Conservation (phyloP, 1,140 invertebrate genomes). For the Aphelenchoides fujianensis region DNA sequence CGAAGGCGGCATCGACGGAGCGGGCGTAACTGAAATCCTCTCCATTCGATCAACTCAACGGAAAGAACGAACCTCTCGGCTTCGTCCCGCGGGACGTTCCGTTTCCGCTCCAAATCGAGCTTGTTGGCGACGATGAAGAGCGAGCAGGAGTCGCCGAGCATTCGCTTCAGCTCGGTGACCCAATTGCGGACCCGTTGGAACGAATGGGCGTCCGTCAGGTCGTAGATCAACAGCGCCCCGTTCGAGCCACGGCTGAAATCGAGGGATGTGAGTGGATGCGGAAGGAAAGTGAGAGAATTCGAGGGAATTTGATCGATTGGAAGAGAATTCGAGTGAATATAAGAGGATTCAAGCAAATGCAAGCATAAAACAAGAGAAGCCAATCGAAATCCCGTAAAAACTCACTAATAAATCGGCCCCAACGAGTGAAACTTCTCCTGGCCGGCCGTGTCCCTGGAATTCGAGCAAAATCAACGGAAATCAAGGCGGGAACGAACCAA, state of each 20-base stretch:
- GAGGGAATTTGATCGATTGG: too few species aligned
- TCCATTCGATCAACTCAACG: conserved; percentile 9
- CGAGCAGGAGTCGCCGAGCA: conserved; percentile 86
- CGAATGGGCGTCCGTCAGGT: conserved; percentile 94
- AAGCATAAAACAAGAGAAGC: not conserved
- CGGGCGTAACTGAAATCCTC: conserved; percentile 74
- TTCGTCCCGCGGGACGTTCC: conserved; percentile 77
- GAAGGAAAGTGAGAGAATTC: too few species aligned
- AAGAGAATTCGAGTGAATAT: too few species aligned
- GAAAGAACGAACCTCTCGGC: too few species aligned
- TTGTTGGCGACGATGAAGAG: conserved; percentile 95
- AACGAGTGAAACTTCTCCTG: conserved; percentile 92
- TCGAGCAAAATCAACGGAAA: too few species aligned
- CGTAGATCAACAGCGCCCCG: conserved; percentile 94
- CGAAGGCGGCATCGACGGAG: conserved; percentile 87
- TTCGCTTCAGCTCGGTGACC: conserved; percentile 94
- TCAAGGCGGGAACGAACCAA: conserved; percentile 68
- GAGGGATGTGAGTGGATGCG: too few species aligned
- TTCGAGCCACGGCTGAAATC: conserved; percentile 79
- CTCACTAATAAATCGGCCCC: conserved; percentile 85
- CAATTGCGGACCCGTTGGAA: conserved; percentile 94
- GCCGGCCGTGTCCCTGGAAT: conserved; percentile 82
- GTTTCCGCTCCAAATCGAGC: conserved; percentile 86
- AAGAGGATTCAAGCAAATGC: too few species aligned
- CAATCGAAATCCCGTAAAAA: not conserved